Evolutionary conservation across 2,888 invertebrate species (phyloP), one percentile per base, ranked within the genome.

Genomic region (Ceriagrion tenellum): DNA sequence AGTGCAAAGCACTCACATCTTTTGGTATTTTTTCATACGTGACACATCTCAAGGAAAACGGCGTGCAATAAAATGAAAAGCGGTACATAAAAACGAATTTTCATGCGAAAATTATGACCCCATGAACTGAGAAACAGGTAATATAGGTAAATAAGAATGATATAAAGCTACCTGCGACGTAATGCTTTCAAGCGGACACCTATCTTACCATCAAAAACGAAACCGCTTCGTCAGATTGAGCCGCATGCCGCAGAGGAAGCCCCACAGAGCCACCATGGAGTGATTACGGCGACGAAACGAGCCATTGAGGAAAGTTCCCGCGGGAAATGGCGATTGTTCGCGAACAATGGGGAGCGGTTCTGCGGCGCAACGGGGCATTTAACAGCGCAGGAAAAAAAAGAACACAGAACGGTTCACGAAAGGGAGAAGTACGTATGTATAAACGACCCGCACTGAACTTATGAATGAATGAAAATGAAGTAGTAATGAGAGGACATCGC

Each of bases 311-410:
- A 35, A 81, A 81, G 81, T 81, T 81, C 81, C 20, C 81, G 35
- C 35, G 35, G 81, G 35, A 26, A 35, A 30, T 35, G 13, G 81
- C 81, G 81, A 81, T 81, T 81, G 81, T 47, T 93, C 47, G 90
- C 55, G 90, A 91, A 91, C 90, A 91, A 91, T 91, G 59, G 90
- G 56, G 56, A 56, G 90, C 55, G 55, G 35, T 91, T 69, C 47
- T 63, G 10, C 69, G 93, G 69, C 69, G 74, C 93, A 93, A 91
- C 91, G 91, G 91, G 91, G 69, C 89, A 89, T 93, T 63, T 47
- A 69, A 74, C 18, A 47, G 74, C 63, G 47, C 93, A 55, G 47
- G 8, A 47, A 47, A 47, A 47, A 47, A n/a, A n/a, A 40, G n/a
- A 26, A 59, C 69, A n/a, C 10, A n/a, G 55, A 69, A 91, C 91